A percentile compares a stretch with the other conserved stretches of the same genome.
Conservation (phyloP, 2,797 vertebrate genomes). For the Helicolenus hilgendorfi region DNA sequence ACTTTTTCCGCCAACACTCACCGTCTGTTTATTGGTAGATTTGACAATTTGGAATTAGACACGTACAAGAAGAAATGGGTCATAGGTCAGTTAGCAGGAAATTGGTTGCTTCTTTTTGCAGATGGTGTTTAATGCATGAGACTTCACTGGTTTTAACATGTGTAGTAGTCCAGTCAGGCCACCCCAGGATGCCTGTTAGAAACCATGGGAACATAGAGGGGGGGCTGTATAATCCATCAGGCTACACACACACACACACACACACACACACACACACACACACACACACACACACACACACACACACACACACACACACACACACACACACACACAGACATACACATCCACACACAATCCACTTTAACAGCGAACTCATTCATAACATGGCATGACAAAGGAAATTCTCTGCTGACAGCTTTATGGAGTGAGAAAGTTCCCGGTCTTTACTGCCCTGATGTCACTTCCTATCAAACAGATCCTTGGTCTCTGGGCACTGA, state of each 20-base stretch:
- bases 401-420: constrained; percentile 83
- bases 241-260: not conserved
- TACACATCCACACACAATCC: constrained; percentile 19
- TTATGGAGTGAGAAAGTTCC: constrained; percentile 82
- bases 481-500: constrained; percentile 49
- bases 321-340: not conserved
- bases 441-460: constrained; percentile 72
- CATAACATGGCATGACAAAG: constrained; percentile 81
- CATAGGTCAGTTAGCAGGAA: constrained; percentile 44
- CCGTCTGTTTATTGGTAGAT: not conserved
- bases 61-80: constrained; percentile 11
- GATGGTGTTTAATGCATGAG: constrained; percentile 59
- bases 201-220: constrained; percentile 79
- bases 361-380: constrained; percentile 76
- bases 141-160: constrained; percentile 67
- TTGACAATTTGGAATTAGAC: constrained; percentile 10
- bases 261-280: not conserved
- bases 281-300: constrained; percentile 1
- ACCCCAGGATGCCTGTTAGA: constrained; percentile 77
- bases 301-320: not conserved
- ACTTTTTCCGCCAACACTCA: not conserved
- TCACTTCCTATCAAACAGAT: constrained; percentile 81
- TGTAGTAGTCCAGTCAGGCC: constrained; percentile 65
- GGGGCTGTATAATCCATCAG: constrained; percentile 60
- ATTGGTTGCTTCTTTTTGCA: constrained; percentile 56